phyloP scores from a whole-genome alignment of 2,113 vertebrate genomes.

The Columba janthina region DNA sequence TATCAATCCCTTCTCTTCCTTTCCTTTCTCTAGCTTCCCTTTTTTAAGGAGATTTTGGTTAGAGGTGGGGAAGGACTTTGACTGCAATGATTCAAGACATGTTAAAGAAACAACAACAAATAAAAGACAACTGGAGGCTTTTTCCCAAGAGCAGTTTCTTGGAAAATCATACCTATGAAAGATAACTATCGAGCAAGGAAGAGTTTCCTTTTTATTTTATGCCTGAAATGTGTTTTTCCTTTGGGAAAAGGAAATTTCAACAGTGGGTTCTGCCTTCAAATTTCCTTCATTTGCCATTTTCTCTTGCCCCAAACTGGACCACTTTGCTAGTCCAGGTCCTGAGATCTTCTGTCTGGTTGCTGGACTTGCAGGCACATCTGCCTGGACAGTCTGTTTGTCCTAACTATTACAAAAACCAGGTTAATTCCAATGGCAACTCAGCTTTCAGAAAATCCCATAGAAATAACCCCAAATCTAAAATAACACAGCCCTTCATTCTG shows the following conservation, averaged over 20 bases:
- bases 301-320: background rate
- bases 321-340: background rate
- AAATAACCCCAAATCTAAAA: background rate
- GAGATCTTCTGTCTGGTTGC: background rate
- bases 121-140: background rate
- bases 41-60: background rate
- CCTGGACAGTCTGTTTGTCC: background rate
- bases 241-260: background rate
- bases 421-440: background rate
- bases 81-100: background rate
- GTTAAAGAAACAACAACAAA: background rate
- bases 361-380: background rate
- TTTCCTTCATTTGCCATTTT: background rate
- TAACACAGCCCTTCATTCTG: background rate
- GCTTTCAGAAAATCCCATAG: background rate
- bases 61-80: background rate
- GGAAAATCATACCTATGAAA: background rate
- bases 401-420: background rate
- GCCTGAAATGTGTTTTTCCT: background rate
- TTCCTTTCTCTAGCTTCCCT: background rate
- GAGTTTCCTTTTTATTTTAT: background rate
- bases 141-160: background rate
- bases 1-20: background rate
- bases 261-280: background rate
- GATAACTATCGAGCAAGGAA: background rate